Base-by-base conservation (phyloP, 2,888 invertebrate species). In the Eutolmus rufibarbis region DNA sequence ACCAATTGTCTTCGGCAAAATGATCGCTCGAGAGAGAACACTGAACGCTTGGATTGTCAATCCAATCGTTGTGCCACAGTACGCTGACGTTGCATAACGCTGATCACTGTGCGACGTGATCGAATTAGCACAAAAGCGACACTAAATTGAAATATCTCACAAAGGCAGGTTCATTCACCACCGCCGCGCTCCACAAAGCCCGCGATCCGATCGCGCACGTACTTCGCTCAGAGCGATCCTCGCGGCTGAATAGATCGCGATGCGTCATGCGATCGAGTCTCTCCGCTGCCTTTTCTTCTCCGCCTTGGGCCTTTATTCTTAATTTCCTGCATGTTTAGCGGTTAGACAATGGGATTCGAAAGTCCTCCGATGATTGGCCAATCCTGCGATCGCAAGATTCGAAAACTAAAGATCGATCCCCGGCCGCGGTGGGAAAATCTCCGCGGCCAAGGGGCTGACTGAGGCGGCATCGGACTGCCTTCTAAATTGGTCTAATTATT, bases 51-150 rank as follows among this genome's bases (percentile, higher is more conserved):
- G 66, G 14, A 84, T 84, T 84, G 82, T 84, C 82, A 84, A 84
- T 84, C 82, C 82, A 84, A 84, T 84, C 82, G 66, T 84, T 84
- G 82, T 84, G 66, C 82, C 40, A 34, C 66, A 84, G 82, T 79
- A 7, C 23, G 28, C 51, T 79, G 79, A 84, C 57, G 40, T 84
- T 84, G 19, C 82, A 84, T 84, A 84, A 84, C 66, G 66, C 82
- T 66, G 82, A 84, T 84, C 82, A 85, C 85, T 46, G 74, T 74
- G 85, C 85, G 43, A 40, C 85, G 85, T 85, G 85, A 85, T 85
- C 74, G 74, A 85, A 86, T 86, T 86, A 74, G 74, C 86, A 86
- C 86, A 86, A 86, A 76, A 86, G 86, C 51, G 40, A 86, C 86
- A 86, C 34, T 76, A 76, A 86, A 86, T 86, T 86, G 86, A 86